Evolutionary conservation across 1,140 invertebrate species (phyloP).

Genomic region (Odontomachus brunneus): DNA sequence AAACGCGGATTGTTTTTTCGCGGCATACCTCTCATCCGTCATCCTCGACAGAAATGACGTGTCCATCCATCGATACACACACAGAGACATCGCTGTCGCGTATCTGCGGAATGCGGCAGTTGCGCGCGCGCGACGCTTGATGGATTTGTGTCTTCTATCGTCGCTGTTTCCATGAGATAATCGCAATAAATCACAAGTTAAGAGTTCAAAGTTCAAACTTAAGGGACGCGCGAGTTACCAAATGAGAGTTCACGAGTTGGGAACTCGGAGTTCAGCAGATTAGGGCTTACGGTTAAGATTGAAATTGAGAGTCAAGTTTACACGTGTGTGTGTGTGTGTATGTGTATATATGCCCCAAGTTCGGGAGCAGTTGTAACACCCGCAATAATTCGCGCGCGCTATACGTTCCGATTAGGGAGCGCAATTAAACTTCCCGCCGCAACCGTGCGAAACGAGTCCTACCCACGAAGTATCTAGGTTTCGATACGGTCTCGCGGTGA

Average conservation of each 20-base stretch:
- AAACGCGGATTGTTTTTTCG: too few species aligned
- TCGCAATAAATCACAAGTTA: conserved; percentile 36
- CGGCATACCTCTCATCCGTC: not conserved
- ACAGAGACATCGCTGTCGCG: too few species aligned
- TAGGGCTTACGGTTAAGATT: conserved; percentile 47
- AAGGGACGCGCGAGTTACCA: not conserved
- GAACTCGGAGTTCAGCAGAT: conserved; percentile 38
- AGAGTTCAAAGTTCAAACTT: conserved; percentile 22
- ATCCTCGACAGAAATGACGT: not conserved
- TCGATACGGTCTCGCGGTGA: too few species aligned
- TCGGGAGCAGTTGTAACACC: not conserved
- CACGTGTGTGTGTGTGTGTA: not conserved
- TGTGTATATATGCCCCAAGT: not conserved
- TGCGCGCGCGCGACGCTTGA: not conserved
- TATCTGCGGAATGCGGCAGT: too few species aligned
- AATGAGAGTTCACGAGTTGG: conserved; percentile 36
- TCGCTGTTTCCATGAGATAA: conserved; percentile 11
- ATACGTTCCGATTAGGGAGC: too few species aligned
- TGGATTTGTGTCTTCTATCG: conserved; percentile 19
- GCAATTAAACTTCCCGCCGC: not conserved
- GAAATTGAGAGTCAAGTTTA: conserved; percentile 50
- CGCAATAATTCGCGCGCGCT: conserved; percentile 8
- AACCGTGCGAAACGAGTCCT: not conserved
- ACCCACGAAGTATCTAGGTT: not conserved
- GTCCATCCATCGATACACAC: not conserved